Percentiles rank a stretch among this genome's conserved stretches.
These are phyloP conservation scores for Bucco capensis DNA, from an alignment of 2,113 vertebrate species.

Conservation along the genomic window DNA sequence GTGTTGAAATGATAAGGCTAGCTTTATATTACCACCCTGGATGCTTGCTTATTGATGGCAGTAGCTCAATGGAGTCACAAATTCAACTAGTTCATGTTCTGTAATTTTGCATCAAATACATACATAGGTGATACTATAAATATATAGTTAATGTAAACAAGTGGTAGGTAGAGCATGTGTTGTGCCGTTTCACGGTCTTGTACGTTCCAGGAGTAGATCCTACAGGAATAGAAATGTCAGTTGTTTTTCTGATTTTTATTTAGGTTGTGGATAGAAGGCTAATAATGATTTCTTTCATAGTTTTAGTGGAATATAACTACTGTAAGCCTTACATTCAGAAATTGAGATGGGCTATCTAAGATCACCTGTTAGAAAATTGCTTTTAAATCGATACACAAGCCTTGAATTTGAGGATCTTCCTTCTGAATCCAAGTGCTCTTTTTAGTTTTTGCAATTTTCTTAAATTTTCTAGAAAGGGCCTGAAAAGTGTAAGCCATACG, in stretches of 20 bases:
- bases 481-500: background rate
- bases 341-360: background rate
- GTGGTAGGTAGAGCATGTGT: background rate
- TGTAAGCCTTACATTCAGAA: background rate
- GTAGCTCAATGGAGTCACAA: background rate
- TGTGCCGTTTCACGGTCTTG: background rate
- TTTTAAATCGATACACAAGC: background rate
- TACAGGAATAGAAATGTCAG: background rate
- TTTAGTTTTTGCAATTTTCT: background rate
- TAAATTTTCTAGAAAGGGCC: background rate
- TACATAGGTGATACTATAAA: background rate
- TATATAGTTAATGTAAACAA: background rate
- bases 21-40: background rate
- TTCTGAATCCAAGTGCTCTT: background rate
- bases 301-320: background rate
- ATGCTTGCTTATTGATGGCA: background rate
- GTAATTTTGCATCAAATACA: background rate
- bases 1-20: background rate
- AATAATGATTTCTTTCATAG: background rate
- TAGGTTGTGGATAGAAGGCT: background rate
- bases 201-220: background rate
- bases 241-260: background rate
- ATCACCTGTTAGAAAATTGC: background rate
- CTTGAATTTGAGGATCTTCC: background rate
- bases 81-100: background rate